Evolutionary conservation across 2,797 vertebrate genomes (phyloP).

Genomic region (Lagodon rhomboides): DNA sequence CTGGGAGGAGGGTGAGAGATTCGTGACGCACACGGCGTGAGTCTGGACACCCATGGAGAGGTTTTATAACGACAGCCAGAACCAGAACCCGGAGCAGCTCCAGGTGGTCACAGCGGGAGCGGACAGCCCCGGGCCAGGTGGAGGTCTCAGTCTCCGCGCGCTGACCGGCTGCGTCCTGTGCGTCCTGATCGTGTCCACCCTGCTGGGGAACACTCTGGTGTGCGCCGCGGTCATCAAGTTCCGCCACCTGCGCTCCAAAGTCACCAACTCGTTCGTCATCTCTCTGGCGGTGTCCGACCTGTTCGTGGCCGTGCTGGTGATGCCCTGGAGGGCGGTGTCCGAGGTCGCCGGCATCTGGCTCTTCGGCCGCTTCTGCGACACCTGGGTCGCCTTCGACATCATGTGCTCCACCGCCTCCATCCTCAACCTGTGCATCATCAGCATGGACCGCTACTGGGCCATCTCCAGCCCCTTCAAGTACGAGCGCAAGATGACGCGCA

Average conservation of each 20-base stretch:
- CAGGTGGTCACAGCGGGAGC: conserved; percentile 53
- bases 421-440: conserved; percentile 89
- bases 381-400: conserved; percentile 90
- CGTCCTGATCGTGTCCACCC: conserved; percentile 84
- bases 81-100: conserved; percentile 12
- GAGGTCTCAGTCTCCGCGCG: conserved; percentile 60
- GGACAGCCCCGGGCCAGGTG: conserved; percentile 23
- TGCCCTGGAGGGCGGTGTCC: conserved; percentile 86
- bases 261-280: conserved; percentile 87
- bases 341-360: conserved; percentile 86
- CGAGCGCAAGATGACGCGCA: conserved; percentile 85
- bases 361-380: conserved; percentile 88
- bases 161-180: conserved; percentile 83
- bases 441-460: conserved; percentile 90
- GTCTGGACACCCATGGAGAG: conserved; percentile 61
- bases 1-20: too few species aligned
- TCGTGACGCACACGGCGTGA: not conserved
- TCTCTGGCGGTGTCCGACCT: conserved; percentile 89
- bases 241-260: conserved; percentile 86
- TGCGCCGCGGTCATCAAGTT: conserved; percentile 85
- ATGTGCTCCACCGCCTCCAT: conserved; percentile 90
- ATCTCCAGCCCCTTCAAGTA: conserved; percentile 85
- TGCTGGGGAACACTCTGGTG: conserved; percentile 87
- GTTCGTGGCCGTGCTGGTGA: conserved; percentile 88
- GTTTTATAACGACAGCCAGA: conserved; percentile 49